Evolutionary conservation across 2,888 invertebrate genomes (phyloP).

Genomic region (Yponomeuta sedellus): DNA sequence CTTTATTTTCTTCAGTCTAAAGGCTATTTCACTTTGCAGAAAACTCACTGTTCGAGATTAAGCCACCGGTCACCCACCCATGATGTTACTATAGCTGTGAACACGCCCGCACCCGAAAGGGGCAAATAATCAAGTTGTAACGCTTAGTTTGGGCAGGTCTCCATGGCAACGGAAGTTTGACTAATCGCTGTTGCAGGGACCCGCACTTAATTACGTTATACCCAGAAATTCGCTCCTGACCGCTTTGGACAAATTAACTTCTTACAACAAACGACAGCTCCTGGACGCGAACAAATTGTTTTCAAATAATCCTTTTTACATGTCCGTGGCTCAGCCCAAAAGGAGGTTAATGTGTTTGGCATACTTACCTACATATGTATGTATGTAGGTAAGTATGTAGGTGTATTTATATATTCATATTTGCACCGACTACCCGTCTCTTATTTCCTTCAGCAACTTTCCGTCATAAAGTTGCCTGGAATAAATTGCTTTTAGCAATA

Average conservation of each 20-base stretch:
- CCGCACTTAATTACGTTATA: slow-evolving; percentile 8
- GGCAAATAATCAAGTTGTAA: neutral
- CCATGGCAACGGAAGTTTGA: slow-evolving; percentile 3
- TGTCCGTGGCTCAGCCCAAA: no score
- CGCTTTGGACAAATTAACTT: slow-evolving; percentile 6
- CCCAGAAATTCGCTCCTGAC: slow-evolving; percentile 6
- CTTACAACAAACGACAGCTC: slow-evolving; percentile 7
- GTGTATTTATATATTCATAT: no score
- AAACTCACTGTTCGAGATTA: no score
- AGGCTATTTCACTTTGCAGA: no score
- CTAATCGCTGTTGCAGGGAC: slow-evolving; percentile 3
- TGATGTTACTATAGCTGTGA: neutral
- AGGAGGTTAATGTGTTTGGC: no score
- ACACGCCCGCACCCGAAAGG: neutral
- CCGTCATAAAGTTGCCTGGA: no score
- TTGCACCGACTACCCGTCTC: no score
- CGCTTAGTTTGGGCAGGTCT: neutral
- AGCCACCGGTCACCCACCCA: neutral
- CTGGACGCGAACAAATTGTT: neutral
- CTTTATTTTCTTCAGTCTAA: no score
- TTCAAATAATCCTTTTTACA: neutral
- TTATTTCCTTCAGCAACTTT: no score
- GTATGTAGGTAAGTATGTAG: no score
- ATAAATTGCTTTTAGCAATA: no score
- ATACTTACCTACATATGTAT: no score